Evolutionary conservation across 2,113 vertebrate species (phyloP), one percentile per base, ranked within the genome.

Genomic region (Oryzias woworae): DNA sequence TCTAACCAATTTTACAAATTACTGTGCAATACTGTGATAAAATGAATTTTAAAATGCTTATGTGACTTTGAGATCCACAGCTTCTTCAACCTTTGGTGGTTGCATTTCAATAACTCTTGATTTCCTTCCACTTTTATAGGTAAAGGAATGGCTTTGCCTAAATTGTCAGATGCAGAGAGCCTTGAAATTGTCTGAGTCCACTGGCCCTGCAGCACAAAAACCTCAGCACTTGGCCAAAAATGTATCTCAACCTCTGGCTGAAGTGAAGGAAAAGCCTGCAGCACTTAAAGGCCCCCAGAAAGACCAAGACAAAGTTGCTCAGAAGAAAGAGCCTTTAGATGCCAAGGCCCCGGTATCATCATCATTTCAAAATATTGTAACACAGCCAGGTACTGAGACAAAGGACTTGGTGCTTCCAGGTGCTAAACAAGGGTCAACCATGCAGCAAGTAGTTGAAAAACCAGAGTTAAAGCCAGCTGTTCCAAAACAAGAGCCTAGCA

Each of bases 131-230:
- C 14, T 58, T 36, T 53, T 77, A 18, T 44, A 90, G 87, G 82
- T 69, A 47, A 79, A 91, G 18, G 95, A 98, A 80, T 97, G 96
- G 96, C 94, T 98, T 55, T 98, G 95, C 89, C 92, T 98, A 70
- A 96, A 94, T 82, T 98, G 96, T 80, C 96, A 98, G 87, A 94
- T 95, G 93, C 92, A 95, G 52, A 92, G 94, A 90, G 93, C 95
- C 0, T 74, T 94, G 23, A 91, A 83, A 67, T 90, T 89, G 49
- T 89, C 93, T 58, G 93, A 94, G 36, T 66, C 91, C 20, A 77
- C 81, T 66, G 74, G 80, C 55, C 62, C 14, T 69, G 58, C 79
- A 52, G 44, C 45, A 5, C 48, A 62, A 42, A 85, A 85, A 71
- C 87, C 89, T 18, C 87, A 90, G 28, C 23, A 64, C 55, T 78